Percentiles rank a stretch among this genome's conserved stretches.
These are phyloP conservation scores for Venusia cambrica DNA, from an alignment of 2,888 invertebrate genomes.

Conservation along the genomic window DNA sequence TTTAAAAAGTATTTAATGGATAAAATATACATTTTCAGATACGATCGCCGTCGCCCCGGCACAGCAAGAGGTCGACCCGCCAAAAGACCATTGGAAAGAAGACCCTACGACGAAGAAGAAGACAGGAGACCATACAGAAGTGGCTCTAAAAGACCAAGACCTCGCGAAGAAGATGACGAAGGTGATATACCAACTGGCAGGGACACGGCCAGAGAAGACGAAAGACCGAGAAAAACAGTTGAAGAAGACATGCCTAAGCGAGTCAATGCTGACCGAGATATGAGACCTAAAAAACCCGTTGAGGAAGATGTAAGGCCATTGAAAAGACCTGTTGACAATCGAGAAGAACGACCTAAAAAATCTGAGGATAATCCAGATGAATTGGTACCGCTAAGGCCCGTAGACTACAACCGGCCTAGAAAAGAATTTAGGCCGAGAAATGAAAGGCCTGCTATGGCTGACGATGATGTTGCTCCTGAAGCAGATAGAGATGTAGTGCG, in stretches of 20 bases:
- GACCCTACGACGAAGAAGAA: constrained; percentile 63
- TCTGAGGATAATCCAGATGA: constrained; percentile 24
- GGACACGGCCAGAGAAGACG: constrained; percentile 42
- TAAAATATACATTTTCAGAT: constrained; percentile 47
- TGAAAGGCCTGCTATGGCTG: constrained; percentile 25
- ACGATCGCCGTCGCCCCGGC: constrained; percentile 60
- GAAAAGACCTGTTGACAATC: constrained; percentile 27
- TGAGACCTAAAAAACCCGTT: constrained; percentile 27
- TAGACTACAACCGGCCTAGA: too few relatives aligned
- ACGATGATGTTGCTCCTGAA: constrained; percentile 27
- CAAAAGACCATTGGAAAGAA: constrained; percentile 60
- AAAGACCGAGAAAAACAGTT: constrained; percentile 64
- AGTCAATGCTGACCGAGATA: too few relatives aligned
- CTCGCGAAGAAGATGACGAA: constrained; percentile 55
- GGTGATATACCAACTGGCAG: constrained; percentile 39
- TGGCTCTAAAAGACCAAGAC: constrained; percentile 48
- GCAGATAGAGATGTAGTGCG: constrained; percentile 33
- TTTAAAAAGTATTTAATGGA: too few relatives aligned
- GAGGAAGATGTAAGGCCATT: constrained; percentile 40
- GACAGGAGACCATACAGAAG: constrained; percentile 51
- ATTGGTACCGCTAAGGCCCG: constrained; percentile 22
- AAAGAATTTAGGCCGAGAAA: constrained; percentile 34
- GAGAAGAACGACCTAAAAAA: constrained; percentile 28
- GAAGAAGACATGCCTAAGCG: too few relatives aligned
- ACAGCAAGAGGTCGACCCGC: constrained; percentile 70